Conservation (phyloP, 30 jellyfish, hydroid and myxozoan genomes). For the Mastigias papua region DNA sequence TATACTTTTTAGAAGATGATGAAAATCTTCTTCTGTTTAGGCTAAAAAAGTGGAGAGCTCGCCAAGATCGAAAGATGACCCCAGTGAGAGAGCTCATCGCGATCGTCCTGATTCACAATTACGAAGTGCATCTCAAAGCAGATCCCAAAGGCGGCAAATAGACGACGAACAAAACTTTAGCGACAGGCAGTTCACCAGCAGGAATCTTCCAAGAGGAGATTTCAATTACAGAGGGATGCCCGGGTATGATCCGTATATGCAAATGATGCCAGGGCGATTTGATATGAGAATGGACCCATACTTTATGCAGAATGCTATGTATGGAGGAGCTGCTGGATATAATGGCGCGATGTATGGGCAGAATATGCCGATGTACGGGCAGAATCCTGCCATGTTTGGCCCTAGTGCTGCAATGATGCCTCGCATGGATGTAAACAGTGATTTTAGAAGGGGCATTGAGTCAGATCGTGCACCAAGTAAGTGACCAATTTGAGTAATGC, state of each 20-base stretch:
- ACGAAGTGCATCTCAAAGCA: not conserved
- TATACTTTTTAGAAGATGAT: too few species aligned
- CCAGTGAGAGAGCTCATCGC: not conserved
- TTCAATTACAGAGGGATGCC: constrained; percentile 39
- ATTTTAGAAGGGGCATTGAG: constrained; percentile 9
- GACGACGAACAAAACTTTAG: constrained; percentile 9
- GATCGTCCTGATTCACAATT: not conserved
- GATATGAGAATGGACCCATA: constrained; percentile 62
- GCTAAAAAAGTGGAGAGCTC: constrained; percentile 6
- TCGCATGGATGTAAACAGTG: constrained; percentile 21
- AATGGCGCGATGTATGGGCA: constrained; percentile 32
- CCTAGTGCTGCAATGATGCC: constrained; percentile 55
- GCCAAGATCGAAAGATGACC: constrained; percentile 4
- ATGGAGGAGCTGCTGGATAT: constrained; percentile 62
- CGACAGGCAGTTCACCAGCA: not conserved
- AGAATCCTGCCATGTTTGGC: not conserved
- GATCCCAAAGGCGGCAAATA: not conserved
- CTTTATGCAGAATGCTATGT: constrained; percentile 52
- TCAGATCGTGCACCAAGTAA: constrained; percentile 12
- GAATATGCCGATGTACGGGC: constrained; percentile 9
- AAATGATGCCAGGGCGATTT: constrained; percentile 54
- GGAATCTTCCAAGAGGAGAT: constrained; percentile 19
- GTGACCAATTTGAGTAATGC: not conserved
- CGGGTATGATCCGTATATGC: constrained; percentile 61
- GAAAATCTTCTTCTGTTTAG: not conserved